These are phyloP conservation scores for Cliona cf. orientalis DNA, from an alignment of 37 sponge, comb jelly and placozoan genomes.

Conservation along the genomic window DNA sequence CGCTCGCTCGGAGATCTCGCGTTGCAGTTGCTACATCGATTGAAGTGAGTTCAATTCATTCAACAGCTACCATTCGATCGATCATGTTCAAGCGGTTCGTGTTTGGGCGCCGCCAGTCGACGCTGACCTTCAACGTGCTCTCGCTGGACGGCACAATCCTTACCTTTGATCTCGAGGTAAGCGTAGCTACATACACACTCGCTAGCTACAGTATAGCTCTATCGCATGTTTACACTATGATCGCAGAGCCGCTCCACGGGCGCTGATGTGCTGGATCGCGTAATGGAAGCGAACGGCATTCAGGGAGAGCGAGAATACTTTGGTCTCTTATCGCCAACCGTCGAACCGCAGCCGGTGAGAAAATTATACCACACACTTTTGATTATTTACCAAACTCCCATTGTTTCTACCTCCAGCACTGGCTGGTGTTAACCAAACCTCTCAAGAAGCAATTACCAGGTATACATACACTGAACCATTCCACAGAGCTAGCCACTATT, in stretches of 20 bases:
- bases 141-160: conserved; percentile 43
- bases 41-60: no score
- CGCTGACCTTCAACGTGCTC: conserved; percentile 40
- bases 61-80: no score
- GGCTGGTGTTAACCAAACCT: conserved; percentile 57
- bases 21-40: no score
- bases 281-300: conserved; percentile 26
- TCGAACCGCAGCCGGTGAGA: no score
- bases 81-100: background rate
- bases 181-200: background rate
- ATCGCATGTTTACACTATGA: background rate
- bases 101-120: background rate
- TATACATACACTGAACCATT: no score
- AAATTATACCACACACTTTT: background rate
- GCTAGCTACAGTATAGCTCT: background rate
- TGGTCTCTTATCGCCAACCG: conserved; percentile 35
- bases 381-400: background rate
- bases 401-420: conserved; percentile 53
- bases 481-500: no score
- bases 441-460: conserved; percentile 71
- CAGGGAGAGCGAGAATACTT: conserved; percentile 35
- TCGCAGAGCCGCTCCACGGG: conserved; percentile 19
- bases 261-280: conserved; percentile 33
- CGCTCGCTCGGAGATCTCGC: no score
- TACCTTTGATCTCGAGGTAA: conserved; percentile 46